phyloP scores from a whole-genome alignment of 2,113 vertebrate genomes.

The Clarias macrocephalus region DNA sequence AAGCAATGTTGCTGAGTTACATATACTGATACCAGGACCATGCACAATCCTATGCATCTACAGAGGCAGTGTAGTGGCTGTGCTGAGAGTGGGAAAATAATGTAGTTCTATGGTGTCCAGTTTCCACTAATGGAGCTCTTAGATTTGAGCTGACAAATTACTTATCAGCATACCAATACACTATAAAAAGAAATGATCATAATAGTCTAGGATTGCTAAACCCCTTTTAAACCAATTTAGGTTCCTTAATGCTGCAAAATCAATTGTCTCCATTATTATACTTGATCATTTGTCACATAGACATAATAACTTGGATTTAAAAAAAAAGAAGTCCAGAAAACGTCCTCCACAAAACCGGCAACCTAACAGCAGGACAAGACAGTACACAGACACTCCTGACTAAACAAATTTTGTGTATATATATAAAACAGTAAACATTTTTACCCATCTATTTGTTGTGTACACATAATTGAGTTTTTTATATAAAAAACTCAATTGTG shows the following conservation, averaged over 20 bases:
- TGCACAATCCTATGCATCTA: not conserved
- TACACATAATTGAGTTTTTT: no score
- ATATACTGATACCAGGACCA: not conserved
- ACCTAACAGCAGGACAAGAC: not conserved
- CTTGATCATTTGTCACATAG: not conserved
- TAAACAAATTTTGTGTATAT: no score
- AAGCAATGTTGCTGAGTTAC: not conserved
- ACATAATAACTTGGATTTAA: not conserved
- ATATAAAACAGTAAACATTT: no score
- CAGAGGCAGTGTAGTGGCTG: not conserved
- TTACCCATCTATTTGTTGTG: no score
- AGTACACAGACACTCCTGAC: not conserved
- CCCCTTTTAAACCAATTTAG: not conserved
- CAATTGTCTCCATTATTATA: not conserved
- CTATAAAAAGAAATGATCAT: not conserved
- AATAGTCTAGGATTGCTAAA: not conserved
- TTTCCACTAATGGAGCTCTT: not conserved
- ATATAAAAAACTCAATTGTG: no score
- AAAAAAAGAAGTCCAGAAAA: not conserved
- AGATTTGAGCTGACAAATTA: not conserved
- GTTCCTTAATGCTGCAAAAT: not conserved
- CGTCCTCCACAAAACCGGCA: not conserved
- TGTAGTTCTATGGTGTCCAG: not conserved
- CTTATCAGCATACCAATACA: not conserved
- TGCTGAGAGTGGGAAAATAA: not conserved